Evolutionary conservation across 2,888 invertebrate genomes (phyloP).

Genomic region (Hypercompe scribonia): DNA sequence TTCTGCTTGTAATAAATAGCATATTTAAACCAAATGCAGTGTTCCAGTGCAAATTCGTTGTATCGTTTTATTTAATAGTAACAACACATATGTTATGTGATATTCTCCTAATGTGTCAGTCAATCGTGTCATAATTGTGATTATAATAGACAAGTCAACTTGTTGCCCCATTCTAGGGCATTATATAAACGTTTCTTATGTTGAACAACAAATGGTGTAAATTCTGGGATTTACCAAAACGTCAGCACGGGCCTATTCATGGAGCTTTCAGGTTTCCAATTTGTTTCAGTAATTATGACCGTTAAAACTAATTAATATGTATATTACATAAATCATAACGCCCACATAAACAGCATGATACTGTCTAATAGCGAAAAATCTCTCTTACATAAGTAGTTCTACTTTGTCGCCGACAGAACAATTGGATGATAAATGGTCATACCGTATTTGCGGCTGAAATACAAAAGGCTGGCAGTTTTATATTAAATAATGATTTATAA

Average conservation of each 20-base stretch:
- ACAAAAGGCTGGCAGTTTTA: slow-evolving; percentile 40
- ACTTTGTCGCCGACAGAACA: slow-evolving; percentile 24
- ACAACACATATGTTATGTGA: background rate
- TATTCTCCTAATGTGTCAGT: background rate
- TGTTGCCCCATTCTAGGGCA: background rate
- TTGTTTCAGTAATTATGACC: background rate
- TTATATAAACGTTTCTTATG: background rate
- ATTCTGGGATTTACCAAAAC: slow-evolving; percentile 11
- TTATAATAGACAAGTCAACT: background rate
- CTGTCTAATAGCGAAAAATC: slow-evolving; percentile 18
- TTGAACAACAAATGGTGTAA: slow-evolving; percentile 6
- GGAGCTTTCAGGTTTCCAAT: too few species aligned
- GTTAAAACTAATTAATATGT: background rate
- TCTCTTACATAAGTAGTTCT: slow-evolving; percentile 25
- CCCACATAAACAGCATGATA: background rate
- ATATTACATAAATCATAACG: background rate
- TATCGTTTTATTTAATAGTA: background rate
- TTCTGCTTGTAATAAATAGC: background rate
- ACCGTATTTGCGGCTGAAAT: slow-evolving; percentile 55
- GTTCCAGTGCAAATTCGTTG: background rate
- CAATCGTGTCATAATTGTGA: background rate
- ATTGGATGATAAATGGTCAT: slow-evolving; percentile 53
- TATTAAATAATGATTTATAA: slow-evolving; percentile 30
- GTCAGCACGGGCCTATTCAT: slow-evolving; percentile 10
- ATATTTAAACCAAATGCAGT: background rate